These are phyloP conservation scores for Drosophila kanapiae DNA, from an alignment of 1,140 invertebrate genomes.

Conservation along the genomic window DNA sequence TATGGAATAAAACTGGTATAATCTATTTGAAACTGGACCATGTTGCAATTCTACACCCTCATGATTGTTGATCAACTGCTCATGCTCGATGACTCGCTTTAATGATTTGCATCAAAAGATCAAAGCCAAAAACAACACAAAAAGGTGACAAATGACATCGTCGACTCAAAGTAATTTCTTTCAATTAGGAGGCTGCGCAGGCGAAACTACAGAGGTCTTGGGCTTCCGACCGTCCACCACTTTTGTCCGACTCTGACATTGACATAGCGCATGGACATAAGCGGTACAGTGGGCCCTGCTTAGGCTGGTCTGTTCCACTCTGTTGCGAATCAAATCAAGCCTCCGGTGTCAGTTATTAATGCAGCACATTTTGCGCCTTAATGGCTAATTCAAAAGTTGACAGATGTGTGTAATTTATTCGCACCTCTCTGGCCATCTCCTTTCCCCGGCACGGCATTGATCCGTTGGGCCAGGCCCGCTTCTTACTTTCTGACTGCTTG, in stretches of 20 bases:
- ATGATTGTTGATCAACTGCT: neutral
- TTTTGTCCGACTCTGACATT: constrained; percentile 82
- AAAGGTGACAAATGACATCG: constrained; percentile 81
- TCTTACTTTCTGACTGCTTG: constrained; percentile 39
- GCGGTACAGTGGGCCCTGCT: constrained; percentile 29
- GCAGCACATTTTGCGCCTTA: constrained; percentile 85
- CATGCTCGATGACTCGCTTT: constrained; percentile 5
- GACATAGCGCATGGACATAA: constrained; percentile 79
- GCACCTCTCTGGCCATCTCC: constrained; percentile 36
- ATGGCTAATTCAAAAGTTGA: constrained; percentile 85
- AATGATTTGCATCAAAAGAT: constrained; percentile 49
- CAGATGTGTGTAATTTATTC: constrained; percentile 85
- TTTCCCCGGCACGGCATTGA: constrained; percentile 30
- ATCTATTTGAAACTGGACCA: neutral
- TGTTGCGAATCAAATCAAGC: constrained; percentile 78
- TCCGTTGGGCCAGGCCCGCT: constrained; percentile 29
- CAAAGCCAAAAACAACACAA: constrained; percentile 49
- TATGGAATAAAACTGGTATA: neutral
- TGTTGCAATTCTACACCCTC: neutral
- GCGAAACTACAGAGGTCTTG: constrained; percentile 37
- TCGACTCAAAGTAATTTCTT: constrained; percentile 85
- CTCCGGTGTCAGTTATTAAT: constrained; percentile 84
- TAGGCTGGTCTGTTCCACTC: constrained; percentile 4
- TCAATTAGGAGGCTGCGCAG: constrained; percentile 80
- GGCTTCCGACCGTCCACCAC: constrained; percentile 52